Evolutionary conservation across 2,113 vertebrate species (phyloP).

Genomic region (Pogona vitticeps): DNA sequence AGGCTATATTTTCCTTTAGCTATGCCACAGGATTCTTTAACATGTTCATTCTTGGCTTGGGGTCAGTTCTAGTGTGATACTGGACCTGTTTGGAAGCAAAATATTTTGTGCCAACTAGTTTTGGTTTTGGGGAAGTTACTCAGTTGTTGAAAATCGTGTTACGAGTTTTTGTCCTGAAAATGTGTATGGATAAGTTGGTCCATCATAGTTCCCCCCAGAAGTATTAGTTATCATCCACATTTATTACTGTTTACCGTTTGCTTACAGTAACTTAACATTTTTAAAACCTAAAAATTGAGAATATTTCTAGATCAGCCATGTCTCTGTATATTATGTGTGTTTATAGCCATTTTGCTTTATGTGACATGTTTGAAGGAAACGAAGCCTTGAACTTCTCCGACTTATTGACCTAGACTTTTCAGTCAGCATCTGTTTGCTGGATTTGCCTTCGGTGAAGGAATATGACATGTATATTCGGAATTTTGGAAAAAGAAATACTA

Average conservation of each 20-base stretch:
- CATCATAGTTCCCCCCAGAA: not conserved
- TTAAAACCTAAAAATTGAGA: not conserved
- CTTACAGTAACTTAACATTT: not conserved
- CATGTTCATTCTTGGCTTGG: not conserved
- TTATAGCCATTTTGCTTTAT: conserved; percentile 45
- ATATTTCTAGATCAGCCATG: conserved; percentile 16
- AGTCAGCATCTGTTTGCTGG: conserved; percentile 83
- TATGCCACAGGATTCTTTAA: no score
- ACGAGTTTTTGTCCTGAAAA: not conserved
- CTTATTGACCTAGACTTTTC: conserved; percentile 94
- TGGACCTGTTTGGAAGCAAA: not conserved
- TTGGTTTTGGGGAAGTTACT: not conserved
- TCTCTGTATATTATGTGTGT: not conserved
- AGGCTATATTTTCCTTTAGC: not conserved
- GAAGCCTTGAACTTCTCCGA: conserved; percentile 86
- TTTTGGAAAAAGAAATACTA: conserved; percentile 90
- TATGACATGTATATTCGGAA: conserved; percentile 96
- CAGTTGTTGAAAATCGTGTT: not conserved
- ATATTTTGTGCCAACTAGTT: not conserved
- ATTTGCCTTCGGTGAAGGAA: conserved; percentile 91
- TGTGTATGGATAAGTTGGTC: not conserved
- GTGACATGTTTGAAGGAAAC: conserved; percentile 77
- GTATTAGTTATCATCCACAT: not conserved
- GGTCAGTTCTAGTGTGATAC: not conserved
- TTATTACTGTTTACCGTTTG: not conserved